These are phyloP conservation scores for Cynodonichthys magdalenae DNA, from an alignment of 2,797 vertebrate genomes.

Conservation along the genomic window DNA sequence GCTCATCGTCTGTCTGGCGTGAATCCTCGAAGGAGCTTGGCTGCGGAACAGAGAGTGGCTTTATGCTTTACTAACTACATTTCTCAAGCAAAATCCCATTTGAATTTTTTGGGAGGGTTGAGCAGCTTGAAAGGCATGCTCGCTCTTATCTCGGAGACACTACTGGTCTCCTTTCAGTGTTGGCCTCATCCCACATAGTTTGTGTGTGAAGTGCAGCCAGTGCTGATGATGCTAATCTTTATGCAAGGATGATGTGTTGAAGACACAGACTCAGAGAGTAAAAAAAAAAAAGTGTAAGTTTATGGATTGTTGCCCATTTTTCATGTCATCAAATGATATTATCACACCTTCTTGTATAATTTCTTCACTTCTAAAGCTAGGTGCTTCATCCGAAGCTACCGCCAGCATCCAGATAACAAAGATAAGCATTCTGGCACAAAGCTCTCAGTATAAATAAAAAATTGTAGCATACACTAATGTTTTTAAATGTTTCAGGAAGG, in stretches of 20 bases:
- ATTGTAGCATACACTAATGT: neutral
- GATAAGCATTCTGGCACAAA: neutral
- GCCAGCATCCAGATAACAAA: neutral
- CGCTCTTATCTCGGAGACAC: constrained; percentile 70
- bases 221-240: constrained; percentile 44
- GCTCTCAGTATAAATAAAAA: neutral
- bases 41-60: constrained; percentile 77
- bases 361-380: neutral
- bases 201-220: constrained; percentile 64
- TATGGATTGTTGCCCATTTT: constrained; percentile 1
- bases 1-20: constrained; percentile 74
- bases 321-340: constrained; percentile 16
- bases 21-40: constrained; percentile 70
- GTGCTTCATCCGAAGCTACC: neutral
- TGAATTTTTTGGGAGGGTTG: constrained; percentile 65
- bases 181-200: constrained; percentile 40
- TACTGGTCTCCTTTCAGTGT: constrained; percentile 63
- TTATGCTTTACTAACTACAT: constrained; percentile 71
- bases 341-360: constrained; percentile 1
- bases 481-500: neutral
- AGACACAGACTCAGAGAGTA: constrained; percentile 11
- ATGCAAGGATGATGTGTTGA: constrained; percentile 39
- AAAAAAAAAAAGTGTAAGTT: constrained; percentile 25
- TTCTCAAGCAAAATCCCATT: constrained; percentile 68
- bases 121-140: constrained; percentile 73